These are phyloP conservation scores for Adelognathus sp. DNA, from an alignment of 2,888 invertebrate genomes.

Conservation along the genomic window DNA sequence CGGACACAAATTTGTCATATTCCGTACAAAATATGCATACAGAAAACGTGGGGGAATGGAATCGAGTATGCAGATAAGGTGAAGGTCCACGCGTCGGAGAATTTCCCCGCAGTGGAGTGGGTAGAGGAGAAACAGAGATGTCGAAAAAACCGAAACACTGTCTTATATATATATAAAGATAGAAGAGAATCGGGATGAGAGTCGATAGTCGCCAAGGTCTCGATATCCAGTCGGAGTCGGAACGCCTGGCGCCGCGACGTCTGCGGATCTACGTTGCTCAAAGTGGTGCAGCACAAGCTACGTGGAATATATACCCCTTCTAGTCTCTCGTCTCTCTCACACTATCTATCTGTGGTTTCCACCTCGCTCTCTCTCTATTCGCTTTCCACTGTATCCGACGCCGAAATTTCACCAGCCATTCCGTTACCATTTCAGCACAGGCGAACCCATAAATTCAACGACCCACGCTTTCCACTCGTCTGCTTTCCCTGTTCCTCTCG, in stretches of 20 bases:
- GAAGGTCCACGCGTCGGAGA: neutral
- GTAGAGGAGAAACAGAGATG: neutral
- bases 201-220: constrained; percentile 69
- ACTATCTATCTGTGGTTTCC: neutral
- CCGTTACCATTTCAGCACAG: constrained; percentile 25
- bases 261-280: constrained; percentile 62
- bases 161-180: too few relatives aligned
- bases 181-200: constrained; percentile 46
- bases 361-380: neutral
- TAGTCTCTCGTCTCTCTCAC: neutral
- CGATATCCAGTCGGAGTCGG: constrained; percentile 63
- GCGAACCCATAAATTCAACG: constrained; percentile 63
- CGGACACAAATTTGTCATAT: neutral
- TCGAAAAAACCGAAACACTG: neutral
- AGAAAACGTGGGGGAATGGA: constrained; percentile 8
- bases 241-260: constrained; percentile 70
- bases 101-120: neutral
- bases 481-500: constrained; percentile 14
- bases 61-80: neutral
- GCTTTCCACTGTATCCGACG: neutral
- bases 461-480: constrained; percentile 46
- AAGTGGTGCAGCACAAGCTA: constrained; percentile 54
- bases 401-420: constrained; percentile 5
- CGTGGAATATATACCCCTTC: constrained; percentile 31
- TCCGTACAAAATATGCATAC: neutral